Conservation (phyloP, 2,797 vertebrate species). For the Steatocranus sp. region DNA sequence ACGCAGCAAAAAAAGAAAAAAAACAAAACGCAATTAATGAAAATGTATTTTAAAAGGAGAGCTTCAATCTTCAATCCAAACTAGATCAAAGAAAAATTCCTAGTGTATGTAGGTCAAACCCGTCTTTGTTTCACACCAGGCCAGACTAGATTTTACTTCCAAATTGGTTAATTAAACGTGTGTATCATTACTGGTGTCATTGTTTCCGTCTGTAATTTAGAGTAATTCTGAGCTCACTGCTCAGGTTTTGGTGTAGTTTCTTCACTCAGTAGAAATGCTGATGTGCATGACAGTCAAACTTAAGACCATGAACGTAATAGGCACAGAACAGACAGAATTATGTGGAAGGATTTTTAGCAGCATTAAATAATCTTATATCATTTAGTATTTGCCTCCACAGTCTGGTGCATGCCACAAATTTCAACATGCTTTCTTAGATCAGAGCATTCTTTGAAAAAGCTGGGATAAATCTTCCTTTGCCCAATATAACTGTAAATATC, state of each 20-base stretch:
- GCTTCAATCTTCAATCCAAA: slow-evolving; percentile 3
- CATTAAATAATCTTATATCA: not conserved
- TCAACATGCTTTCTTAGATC: not conserved
- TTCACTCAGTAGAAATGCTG: not conserved
- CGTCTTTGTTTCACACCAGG: not conserved
- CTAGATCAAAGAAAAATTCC: slow-evolving; percentile 7
- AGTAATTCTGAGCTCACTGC: not conserved
- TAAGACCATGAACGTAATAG: not conserved
- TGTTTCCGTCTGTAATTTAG: slow-evolving; percentile 4
- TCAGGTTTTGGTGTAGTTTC: not conserved
- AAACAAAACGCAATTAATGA: not conserved
- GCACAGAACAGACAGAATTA: not conserved
- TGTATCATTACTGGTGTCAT: not conserved
- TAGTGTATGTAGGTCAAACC: slow-evolving; percentile 13
- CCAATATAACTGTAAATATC: not conserved
- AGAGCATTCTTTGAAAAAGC: not conserved
- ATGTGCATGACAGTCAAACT: not conserved
- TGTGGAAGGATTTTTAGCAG: not conserved
- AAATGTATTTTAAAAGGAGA: not conserved
- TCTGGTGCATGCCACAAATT: not conserved
- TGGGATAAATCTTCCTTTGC: not conserved
- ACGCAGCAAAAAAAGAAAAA: not conserved
- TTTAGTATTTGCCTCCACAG: not conserved
- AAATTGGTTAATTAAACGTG: slow-evolving; percentile 26
- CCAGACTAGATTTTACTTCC: slow-evolving; percentile 13